Evolutionary conservation across 2,797 vertebrate genomes (phyloP).

Genomic region (Perdix hodgsoniae): DNA sequence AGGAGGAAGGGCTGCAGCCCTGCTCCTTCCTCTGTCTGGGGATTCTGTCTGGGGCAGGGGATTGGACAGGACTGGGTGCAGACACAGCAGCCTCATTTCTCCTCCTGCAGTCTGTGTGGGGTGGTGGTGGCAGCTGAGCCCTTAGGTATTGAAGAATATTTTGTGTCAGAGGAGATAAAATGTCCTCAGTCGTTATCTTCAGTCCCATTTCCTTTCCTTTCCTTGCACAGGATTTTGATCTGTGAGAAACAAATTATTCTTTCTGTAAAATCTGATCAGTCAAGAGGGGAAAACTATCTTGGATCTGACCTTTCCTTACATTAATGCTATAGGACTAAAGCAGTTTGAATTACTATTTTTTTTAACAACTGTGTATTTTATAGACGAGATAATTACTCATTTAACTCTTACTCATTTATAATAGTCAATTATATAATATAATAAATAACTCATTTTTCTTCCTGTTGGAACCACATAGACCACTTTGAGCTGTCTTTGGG

Average conservation of each 20-base stretch:
- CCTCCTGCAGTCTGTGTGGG: background rate
- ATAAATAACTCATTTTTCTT: no score
- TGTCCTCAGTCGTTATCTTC: background rate
- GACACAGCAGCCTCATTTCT: background rate
- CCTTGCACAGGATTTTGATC: background rate
- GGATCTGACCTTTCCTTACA: slow-evolving; percentile 26
- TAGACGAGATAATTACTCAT: background rate
- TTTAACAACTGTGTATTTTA: background rate
- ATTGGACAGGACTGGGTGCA: background rate
- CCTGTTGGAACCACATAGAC: background rate
- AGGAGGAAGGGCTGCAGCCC: background rate
- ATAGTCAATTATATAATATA: no score
- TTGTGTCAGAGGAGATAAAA: background rate
- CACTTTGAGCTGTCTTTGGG: background rate
- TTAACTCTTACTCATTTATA: background rate
- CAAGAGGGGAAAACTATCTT: accelerated
- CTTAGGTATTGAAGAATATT: background rate
- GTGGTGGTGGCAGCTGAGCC: background rate
- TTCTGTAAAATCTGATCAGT: background rate
- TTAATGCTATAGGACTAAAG: background rate
- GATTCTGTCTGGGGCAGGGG: background rate
- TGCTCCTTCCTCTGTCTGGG: background rate
- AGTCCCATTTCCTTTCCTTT: slow-evolving; percentile 15
- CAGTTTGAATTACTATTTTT: background rate
- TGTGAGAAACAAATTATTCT: slow-evolving; percentile 27